These are phyloP conservation scores for Apamea anceps DNA, from an alignment of 2,888 invertebrate species.

Conservation along the genomic window DNA sequence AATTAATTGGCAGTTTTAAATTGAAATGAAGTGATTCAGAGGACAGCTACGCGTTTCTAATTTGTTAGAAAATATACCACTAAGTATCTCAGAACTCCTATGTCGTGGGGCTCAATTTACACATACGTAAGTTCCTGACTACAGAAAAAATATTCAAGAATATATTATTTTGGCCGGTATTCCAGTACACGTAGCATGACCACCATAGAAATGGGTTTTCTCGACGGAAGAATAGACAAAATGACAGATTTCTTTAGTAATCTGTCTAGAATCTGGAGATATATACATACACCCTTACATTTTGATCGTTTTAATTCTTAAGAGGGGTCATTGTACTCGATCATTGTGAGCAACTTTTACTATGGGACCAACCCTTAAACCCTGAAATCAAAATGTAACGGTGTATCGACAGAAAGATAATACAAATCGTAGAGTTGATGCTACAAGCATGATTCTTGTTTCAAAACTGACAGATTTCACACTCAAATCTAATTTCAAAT, in stretches of 20 bases:
- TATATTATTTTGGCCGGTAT: neutral
- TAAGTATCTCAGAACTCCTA: neutral
- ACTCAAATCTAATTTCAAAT: neutral
- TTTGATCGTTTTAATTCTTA: too few species aligned
- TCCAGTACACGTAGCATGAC: too few species aligned
- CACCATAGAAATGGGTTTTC: too few species aligned
- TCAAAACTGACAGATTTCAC: neutral
- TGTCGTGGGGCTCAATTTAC: neutral
- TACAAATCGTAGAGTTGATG: neutral
- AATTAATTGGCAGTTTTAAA: constrained; percentile 44
- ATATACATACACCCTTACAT: too few species aligned
- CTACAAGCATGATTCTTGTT: constrained; percentile 1
- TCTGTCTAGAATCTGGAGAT: too few species aligned
- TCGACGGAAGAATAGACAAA: too few species aligned
- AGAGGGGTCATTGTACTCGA: too few species aligned
- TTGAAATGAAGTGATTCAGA: constrained; percentile 29
- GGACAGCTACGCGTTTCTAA: neutral
- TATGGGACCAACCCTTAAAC: too few species aligned
- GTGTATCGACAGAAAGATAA: too few species aligned
- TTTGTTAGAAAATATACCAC: constrained; percentile 7
- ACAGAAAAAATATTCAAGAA: neutral
- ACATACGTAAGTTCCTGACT: neutral
- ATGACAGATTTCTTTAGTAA: too few species aligned
- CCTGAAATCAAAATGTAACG: too few species aligned
- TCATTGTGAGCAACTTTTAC: too few species aligned